phyloP scores from a whole-genome alignment of 2,113 vertebrate species.

The Zosterops japonicus region DNA sequence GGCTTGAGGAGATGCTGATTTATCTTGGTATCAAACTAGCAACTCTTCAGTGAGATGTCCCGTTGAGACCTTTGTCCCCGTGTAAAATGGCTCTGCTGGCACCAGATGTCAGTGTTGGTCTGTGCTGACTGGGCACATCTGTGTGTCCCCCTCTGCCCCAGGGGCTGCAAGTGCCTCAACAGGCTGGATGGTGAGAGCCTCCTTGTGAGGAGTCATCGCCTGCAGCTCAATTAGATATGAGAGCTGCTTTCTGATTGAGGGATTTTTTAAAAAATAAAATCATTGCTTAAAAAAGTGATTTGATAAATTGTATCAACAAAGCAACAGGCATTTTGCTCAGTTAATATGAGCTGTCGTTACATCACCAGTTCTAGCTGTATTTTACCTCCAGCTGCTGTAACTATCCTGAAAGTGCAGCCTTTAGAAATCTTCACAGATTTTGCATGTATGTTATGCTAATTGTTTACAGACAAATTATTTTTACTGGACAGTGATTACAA shows the following conservation, averaged over 20 bases:
- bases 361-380: not conserved
- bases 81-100: slow-evolving; percentile 37
- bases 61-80: not conserved
- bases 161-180: not conserved
- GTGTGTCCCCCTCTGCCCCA: not conserved
- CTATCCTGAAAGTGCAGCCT: not conserved
- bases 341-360: not conserved
- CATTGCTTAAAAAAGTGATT: slow-evolving; percentile 7
- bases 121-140: not conserved
- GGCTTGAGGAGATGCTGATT: not conserved
- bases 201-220: accelerated
- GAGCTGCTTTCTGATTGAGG: not conserved
- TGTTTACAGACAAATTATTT: slow-evolving; percentile 11
- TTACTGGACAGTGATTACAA: not conserved
- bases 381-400: slow-evolving; percentile 9
- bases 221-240: too few species aligned
- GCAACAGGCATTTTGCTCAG: slow-evolving; percentile 17
- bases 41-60: not conserved
- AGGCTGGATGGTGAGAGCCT: not conserved
- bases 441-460: slow-evolving; percentile 8
- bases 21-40: not conserved
- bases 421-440: slow-evolving; percentile 2
- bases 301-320: slow-evolving; percentile 29
- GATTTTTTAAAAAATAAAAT: not conserved
- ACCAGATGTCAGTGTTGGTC: slow-evolving; percentile 77